Evolutionary conservation across 2,888 invertebrate species (phyloP).

Genomic region (Neoascia interrupta): DNA sequence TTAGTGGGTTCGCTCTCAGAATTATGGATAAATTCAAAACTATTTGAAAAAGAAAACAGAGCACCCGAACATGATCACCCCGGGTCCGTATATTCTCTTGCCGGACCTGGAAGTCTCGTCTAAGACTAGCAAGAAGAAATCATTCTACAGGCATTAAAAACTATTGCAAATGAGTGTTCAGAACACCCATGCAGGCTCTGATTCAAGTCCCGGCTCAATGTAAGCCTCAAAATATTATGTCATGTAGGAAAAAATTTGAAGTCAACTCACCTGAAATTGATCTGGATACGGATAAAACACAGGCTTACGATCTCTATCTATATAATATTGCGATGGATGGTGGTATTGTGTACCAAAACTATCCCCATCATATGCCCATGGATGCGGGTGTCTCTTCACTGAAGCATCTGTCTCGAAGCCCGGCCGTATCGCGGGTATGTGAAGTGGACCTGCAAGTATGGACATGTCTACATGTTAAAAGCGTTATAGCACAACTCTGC

Average conservation of each 20-base stretch:
- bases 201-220: no score
- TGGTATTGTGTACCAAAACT: conserved; percentile 79
- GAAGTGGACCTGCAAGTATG: conserved; percentile 85
- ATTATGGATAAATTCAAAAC: no score
- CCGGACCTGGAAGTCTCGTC: no score
- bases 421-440: conserved; percentile 92
- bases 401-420: conserved; percentile 81
- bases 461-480: conserved; percentile 81
- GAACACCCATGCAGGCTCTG: no score
- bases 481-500: conserved; percentile 40
- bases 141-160: no score
- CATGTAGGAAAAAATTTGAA: not conserved
- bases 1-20: no score
- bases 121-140: no score
- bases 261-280: conserved; percentile 79
- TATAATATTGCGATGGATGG: conserved; percentile 78
- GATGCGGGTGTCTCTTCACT: conserved; percentile 79
- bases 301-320: conserved; percentile 80
- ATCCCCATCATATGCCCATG: conserved; percentile 79
- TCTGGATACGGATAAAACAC: conserved; percentile 80
- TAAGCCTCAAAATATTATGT: no score
- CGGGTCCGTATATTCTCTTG: no score
- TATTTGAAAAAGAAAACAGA: no score
- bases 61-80: no score
- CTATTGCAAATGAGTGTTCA: no score